phyloP scores from a whole-genome alignment of 2,888 invertebrate genomes.

The Hoplodrina blanda region DNA sequence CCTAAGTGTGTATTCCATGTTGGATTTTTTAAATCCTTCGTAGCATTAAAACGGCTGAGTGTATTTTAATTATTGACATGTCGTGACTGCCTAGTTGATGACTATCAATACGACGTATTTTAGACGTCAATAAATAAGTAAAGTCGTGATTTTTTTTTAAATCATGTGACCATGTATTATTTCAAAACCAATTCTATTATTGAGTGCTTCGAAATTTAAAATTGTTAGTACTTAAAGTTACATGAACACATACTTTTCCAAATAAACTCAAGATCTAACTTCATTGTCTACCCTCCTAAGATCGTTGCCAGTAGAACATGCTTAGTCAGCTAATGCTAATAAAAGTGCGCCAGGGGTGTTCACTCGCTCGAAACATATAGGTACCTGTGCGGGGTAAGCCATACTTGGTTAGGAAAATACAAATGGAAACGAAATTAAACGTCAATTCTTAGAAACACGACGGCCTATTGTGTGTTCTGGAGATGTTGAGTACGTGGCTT shows the following conservation, averaged over 20 bases:
- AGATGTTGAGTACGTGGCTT: conserved; percentile 35
- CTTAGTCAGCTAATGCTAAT: conserved; percentile 85
- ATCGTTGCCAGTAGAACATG: conserved; percentile 69
- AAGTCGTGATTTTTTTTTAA: neutral
- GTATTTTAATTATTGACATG: neutral
- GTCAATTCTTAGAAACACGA: conserved; percentile 47
- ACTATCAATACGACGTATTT: neutral
- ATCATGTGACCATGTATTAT: neutral
- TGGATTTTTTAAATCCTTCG: too few relatives aligned
- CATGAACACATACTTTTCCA: neutral
- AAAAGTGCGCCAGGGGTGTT: conserved; percentile 78
- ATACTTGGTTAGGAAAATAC: conserved; percentile 58
- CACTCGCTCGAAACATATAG: conserved; percentile 72
- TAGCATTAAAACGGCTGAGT: neutral
- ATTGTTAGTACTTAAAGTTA: too few relatives aligned
- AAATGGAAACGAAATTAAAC: conserved; percentile 60
- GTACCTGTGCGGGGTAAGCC: conserved; percentile 57
- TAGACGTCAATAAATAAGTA: neutral
- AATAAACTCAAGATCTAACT: conserved; percentile 8
- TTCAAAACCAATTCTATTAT: neutral
- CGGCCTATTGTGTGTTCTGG: conserved; percentile 27
- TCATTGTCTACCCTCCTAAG: conserved; percentile 10
- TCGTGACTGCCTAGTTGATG: neutral
- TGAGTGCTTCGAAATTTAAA: too few relatives aligned
- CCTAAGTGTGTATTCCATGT: too few relatives aligned